Evolutionary conservation across 2,797 vertebrate genomes (phyloP).

Genomic region (Cuniculus paca): DNA sequence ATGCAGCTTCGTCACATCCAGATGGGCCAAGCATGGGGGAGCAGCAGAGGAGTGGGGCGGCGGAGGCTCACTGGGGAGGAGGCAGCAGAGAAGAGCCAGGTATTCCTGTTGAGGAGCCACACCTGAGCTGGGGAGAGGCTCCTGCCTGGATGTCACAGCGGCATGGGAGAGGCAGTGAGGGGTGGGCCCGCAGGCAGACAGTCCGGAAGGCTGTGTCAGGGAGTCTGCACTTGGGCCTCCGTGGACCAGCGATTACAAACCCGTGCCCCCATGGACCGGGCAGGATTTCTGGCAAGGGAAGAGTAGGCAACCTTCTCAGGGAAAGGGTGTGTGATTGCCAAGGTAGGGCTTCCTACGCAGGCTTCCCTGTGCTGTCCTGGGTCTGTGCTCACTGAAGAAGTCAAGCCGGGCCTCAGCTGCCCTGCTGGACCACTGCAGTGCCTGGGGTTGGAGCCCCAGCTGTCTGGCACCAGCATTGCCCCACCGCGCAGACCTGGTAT

Average conservation of each 20-base stretch:
- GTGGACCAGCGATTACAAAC: not conserved
- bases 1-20: not conserved
- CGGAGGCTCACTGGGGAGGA: not conserved
- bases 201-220: not conserved
- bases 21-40: not conserved
- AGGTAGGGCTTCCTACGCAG: not conserved
- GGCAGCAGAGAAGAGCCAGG: not conserved
- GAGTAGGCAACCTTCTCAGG: not conserved
- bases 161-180: not conserved
- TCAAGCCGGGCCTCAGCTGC: not conserved
- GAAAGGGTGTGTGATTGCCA: fast-evolving
- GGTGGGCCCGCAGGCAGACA: not conserved
- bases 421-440: not conserved
- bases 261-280: not conserved
- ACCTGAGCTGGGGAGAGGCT: too few relatives aligned
- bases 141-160: too few relatives aligned
- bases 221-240: not conserved
- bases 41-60: not conserved
- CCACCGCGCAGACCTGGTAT: not conserved
- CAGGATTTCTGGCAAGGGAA: not conserved
- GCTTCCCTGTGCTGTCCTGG: not conserved
- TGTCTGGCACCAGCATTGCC: not conserved
- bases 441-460: not conserved
- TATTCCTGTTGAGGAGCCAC: too few relatives aligned
- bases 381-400: not conserved